Base-by-base conservation (phyloP, 1,140 invertebrate species). In the Armadillidium nasatum region DNA sequence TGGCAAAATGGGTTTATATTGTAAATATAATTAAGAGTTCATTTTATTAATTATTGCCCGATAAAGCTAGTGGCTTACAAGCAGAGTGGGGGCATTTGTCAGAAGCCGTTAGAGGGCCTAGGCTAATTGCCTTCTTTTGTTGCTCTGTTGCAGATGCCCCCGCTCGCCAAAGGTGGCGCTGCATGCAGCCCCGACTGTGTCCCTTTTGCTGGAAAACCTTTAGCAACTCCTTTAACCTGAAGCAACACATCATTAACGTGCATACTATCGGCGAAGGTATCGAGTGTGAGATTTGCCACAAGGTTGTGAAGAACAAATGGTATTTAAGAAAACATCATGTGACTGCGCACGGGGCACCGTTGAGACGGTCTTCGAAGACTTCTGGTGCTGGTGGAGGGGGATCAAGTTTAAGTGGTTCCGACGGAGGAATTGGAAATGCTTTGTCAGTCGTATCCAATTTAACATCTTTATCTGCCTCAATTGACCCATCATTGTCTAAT, bases 171-270 rank as follows among this genome's bases (percentile, higher is more conserved):
- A 78, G 82, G 70, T 82, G 82, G 82, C 81, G 82, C 73, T 83
- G 82, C 78, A 83, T 82, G 82, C 82, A 83, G 80, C 82, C 82
- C 46, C 82, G 82, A 66, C 78, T 82, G 71, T 83, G 82, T 76
- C 79, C 82, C 72, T 82, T 82, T 80, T 83, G 82, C 80, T 82
- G 82, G 82, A 82, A 82, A 80, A 83, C 82, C 46, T 83, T 83
- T 80, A 81, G 79, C 76, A 83, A 83, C 75, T 81, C 81, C 71
- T 83, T 83, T 78, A 83, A 83, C 79, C 76, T 83, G 77, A 83
- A 83, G 79, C 90, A 91, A 83, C 90, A 91, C 86, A 89, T 91
- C 81, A 88, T 89, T 77, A 91, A 91, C 85, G 88, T 91, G 79
- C 90, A 91, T 85, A 88, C 89, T 71, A 87, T 89, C 76, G 88